phyloP scores from a whole-genome alignment of 2,888 invertebrate genomes.

The Cybosia mesomella region DNA sequence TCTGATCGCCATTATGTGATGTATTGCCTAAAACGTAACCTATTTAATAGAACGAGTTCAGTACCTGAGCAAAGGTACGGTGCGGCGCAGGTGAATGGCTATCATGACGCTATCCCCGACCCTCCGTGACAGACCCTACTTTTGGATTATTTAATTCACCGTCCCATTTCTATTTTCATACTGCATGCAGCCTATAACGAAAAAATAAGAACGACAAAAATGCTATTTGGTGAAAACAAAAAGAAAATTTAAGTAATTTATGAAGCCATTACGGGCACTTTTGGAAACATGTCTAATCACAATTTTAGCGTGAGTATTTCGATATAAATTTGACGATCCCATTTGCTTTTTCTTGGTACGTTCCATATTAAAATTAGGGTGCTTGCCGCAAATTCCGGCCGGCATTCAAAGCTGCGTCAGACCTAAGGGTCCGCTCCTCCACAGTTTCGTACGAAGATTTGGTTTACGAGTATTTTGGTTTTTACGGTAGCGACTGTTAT shows the following conservation, averaged over 20 bases:
- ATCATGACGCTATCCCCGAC: slow-evolving; percentile 13
- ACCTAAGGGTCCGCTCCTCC: no score
- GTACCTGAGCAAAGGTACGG: slow-evolving; percentile 11
- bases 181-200: background rate
- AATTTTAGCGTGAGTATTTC: no score
- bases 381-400: no score
- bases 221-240: background rate
- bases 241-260: background rate
- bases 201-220: slow-evolving; percentile 1
- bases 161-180: slow-evolving; percentile 13
- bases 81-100: slow-evolving; percentile 12
- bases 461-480: no score
- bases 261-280: background rate
- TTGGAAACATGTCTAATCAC: no score
- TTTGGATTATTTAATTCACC: slow-evolving; percentile 23
- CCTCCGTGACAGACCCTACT: slow-evolving; percentile 10
- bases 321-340: no score
- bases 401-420: no score
- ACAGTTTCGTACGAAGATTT: no score
- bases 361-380: no score
- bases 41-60: slow-evolving; percentile 19
- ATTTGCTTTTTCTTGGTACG: no score
- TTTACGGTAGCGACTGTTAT: no score
- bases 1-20: background rate
- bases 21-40: slow-evolving; percentile 9